Evolutionary conservation across 2,113 vertebrate species (phyloP).

Genomic region (Arothron firmamentum): DNA sequence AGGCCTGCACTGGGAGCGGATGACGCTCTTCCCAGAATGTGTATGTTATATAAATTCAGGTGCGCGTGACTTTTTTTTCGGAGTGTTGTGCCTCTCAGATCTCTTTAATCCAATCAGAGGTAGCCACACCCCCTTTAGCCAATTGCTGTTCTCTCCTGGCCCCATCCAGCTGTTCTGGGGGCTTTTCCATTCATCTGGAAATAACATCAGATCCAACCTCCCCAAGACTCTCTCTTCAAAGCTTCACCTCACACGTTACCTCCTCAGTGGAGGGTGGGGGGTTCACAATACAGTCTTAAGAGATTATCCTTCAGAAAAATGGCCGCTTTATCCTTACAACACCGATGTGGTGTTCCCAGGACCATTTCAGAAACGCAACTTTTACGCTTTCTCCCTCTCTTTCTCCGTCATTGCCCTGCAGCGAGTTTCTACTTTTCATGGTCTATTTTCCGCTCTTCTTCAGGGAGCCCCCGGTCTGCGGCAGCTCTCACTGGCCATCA

Average conservation of each 20-base stretch:
- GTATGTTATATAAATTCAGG: too few relatives aligned
- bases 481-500: constrained; percentile 4
- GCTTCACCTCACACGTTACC: neutral
- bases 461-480: constrained; percentile 5
- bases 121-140: too few relatives aligned
- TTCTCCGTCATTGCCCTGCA: constrained; percentile 1
- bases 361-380: constrained; percentile 16
- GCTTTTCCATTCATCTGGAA: too few relatives aligned
- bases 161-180: too few relatives aligned
- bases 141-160: too few relatives aligned
- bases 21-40: neutral
- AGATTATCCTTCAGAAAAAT: constrained; percentile 4
- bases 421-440: constrained; percentile 20
- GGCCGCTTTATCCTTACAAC: constrained; percentile 1
- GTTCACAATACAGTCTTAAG: too few relatives aligned
- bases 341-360: neutral
- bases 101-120: too few relatives aligned
- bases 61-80: too few relatives aligned
- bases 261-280: neutral
- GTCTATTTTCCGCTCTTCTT: neutral
- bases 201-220: too few relatives aligned
- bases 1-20: constrained; percentile 8
- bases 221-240: too few relatives aligned
- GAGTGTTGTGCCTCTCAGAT: too few relatives aligned
- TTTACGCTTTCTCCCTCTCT: constrained; percentile 9